Conservation (phyloP, 2,113 vertebrate species). For the Talpa occidentalis region DNA sequence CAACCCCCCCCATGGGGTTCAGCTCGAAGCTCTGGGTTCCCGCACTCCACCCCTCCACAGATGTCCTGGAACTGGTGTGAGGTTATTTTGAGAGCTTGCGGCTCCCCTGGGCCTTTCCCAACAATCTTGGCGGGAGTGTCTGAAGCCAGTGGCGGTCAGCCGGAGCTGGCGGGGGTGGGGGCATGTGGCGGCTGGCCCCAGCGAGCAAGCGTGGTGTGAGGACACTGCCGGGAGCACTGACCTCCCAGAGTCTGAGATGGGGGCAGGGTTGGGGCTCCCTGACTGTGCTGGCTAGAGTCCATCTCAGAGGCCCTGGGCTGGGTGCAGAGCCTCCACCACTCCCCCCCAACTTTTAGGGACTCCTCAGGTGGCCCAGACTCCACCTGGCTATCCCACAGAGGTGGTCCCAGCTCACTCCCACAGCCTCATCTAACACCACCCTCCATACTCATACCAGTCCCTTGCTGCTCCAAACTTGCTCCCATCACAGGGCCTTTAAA, state of each 20-base stretch:
- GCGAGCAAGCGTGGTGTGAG: background rate
- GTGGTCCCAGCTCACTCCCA: background rate
- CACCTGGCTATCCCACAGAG: background rate
- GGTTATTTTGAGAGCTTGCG: constrained; percentile 64
- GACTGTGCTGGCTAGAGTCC: background rate
- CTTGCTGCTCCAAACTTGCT: too few relatives aligned
- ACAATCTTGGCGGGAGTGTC: background rate
- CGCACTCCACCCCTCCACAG: background rate
- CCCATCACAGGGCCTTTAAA: background rate
- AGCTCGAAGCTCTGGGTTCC: background rate
- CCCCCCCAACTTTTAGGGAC: background rate
- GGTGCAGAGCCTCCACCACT: background rate
- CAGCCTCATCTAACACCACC: fast-evolving
- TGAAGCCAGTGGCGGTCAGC: background rate
- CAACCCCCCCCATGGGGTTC: background rate
- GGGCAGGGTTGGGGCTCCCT: background rate
- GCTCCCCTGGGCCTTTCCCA: constrained; percentile 62
- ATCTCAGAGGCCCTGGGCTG: background rate
- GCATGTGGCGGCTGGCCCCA: fast-evolving
- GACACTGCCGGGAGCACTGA: background rate
- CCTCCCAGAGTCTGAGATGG: background rate
- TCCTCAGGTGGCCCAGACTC: background rate
- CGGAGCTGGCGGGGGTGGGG: fast-evolving
- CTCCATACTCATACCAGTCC: fast-evolving
- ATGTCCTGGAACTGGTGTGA: constrained; percentile 33